Base-by-base conservation (phyloP, 2,797 vertebrate species). In the Delichon dasypus region DNA sequence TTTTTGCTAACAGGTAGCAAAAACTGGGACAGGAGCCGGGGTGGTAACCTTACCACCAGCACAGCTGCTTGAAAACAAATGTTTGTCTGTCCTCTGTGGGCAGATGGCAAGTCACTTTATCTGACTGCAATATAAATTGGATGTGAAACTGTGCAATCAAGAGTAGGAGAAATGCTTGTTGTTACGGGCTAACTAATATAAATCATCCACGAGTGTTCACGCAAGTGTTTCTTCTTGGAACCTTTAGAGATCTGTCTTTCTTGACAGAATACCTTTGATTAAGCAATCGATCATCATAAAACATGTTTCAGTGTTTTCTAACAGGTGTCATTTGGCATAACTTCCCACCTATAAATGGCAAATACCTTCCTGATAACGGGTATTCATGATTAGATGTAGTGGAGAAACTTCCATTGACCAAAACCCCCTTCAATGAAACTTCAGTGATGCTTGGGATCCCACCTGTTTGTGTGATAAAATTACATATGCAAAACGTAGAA, bases 11-110 rank as follows among this genome's bases (percentile, higher is more conserved):
- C 40, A 70, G 85, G 62, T 40, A 88, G 36, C 54, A 85, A 70
- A 91, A 91, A 88, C 29, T 4, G 2, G 8, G 64, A 60, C 77
- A 22, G 15, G 62, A 93, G 67, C 5, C 0, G 10, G 64, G 77
- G 36, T 90, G 74, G 75, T 90, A 75, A 87, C 80, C 74, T 92
- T 36, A 85, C 84, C 58, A 82, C 55, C 77, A 79, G 47, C 77
- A 90, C 88, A 96, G 90, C 80, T 95, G 84, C 75, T 84, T 26
- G 83, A 40, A 93, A 87, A 77, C 71, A 90, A 96, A 70, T 82
- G 67, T 86, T 93, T 94, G 84, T 72, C 62, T 90, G 47, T 81
- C 87, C 48, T 73, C 26, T 53, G 48, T 42, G 45, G 90, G 53
- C 87, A 95, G 86, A 73, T 87, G 80, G 83, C 84, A 82, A 67